Evolutionary conservation across 1,140 invertebrate species (phyloP).

Genomic region (Cataglyphis hispanica): DNA sequence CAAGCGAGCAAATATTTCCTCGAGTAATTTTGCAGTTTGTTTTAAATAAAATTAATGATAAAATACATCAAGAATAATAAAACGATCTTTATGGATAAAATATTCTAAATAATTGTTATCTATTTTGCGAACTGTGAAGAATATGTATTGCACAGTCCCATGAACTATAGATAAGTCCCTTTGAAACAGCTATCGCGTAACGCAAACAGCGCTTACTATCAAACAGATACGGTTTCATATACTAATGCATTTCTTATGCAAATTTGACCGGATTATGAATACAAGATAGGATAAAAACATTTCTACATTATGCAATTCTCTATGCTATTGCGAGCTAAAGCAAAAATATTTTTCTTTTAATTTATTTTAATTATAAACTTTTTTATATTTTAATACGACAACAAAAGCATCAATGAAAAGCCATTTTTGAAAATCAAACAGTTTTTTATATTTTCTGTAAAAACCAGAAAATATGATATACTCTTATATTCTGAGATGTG

Average conservation of each 20-base stretch:
- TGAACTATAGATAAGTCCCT: conserved; percentile 17
- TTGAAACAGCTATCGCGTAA: conserved; percentile 5
- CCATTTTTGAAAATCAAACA: neutral
- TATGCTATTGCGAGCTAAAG: too few species aligned
- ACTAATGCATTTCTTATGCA: conserved; percentile 18
- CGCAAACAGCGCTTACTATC: conserved; percentile 22
- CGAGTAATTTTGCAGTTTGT: neutral
- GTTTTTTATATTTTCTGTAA: neutral
- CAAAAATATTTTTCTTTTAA: too few species aligned
- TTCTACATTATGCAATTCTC: neutral
- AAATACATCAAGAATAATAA: neutral
- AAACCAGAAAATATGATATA: too few species aligned
- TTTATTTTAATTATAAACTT: too few species aligned
- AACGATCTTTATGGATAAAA: neutral
- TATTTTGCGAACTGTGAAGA: neutral
- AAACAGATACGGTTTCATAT: conserved; percentile 8
- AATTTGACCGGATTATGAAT: conserved; percentile 2
- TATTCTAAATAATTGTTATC: neutral
- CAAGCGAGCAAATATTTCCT: neutral
- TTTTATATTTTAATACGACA: neutral
- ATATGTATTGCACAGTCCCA: neutral
- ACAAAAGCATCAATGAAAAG: neutral
- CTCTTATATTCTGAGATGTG: neutral
- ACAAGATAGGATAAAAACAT: neutral
- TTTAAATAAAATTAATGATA: neutral